These are phyloP conservation scores for Tokudaia tokunoshimensis DNA, from an alignment of 2,797 vertebrate species.

Conservation along the genomic window DNA sequence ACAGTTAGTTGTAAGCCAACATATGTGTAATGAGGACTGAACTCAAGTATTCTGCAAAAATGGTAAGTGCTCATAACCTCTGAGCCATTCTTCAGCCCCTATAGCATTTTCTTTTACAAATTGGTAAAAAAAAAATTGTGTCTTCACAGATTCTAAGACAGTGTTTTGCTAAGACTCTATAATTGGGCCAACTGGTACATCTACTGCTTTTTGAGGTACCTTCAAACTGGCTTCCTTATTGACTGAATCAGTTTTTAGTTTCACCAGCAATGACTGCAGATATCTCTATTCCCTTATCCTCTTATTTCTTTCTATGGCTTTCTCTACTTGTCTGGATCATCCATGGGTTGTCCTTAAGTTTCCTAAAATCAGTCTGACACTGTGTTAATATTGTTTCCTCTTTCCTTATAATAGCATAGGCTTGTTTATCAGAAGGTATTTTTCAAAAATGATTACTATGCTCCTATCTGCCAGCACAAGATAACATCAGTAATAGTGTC, in stretches of 20 bases:
- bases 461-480: too few relatives aligned
- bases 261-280: background rate
- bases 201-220: background rate
- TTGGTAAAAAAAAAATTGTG: background rate
- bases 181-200: background rate
- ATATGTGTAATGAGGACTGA: background rate
- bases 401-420: background rate
- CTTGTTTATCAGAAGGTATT: background rate
- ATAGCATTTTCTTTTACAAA: background rate
- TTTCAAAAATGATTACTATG: slow-evolving; percentile 18
- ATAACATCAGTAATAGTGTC: too few relatives aligned
- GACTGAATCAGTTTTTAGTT: background rate
- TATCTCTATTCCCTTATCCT: background rate
- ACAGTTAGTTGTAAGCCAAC: background rate
- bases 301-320: background rate
- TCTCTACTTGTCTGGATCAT: background rate
- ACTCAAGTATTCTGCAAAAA: background rate
- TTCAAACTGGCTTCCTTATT: background rate
- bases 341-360: background rate
- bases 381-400: background rate
- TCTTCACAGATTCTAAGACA: background rate
- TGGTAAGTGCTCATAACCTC: background rate
- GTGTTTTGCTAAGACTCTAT: background rate
- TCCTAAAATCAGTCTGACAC: background rate
- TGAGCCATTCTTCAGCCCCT: background rate